These are phyloP conservation scores for Temnothorax curvispinosus DNA, from an alignment of 1,140 invertebrate species.

Conservation along the genomic window DNA sequence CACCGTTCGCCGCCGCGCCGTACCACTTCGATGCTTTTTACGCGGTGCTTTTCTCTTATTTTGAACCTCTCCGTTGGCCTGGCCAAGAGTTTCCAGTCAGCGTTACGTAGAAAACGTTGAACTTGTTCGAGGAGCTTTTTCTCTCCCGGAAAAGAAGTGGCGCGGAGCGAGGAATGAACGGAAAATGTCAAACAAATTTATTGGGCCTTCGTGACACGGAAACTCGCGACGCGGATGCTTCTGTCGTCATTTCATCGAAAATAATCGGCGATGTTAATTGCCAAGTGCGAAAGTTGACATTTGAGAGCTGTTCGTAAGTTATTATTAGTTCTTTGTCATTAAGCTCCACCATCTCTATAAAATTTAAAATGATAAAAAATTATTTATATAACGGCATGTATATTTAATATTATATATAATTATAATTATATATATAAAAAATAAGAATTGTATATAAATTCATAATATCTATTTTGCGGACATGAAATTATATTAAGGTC, in stretches of 20 bases:
- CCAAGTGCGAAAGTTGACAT: background rate
- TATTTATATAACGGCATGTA: background rate
- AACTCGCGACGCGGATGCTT: background rate
- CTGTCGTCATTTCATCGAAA: background rate
- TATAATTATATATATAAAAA: background rate
- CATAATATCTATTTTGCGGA: background rate
- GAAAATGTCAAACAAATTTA: slow-evolving; percentile 62
- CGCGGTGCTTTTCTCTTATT: slow-evolving; percentile 77
- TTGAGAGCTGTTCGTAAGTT: background rate
- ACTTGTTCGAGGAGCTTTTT: slow-evolving; percentile 76
- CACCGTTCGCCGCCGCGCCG: slow-evolving; percentile 49
- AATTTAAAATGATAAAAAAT: background rate
- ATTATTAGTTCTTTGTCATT: background rate
- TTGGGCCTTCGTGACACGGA: slow-evolving; percentile 29
- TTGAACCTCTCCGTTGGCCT: slow-evolving; percentile 74
- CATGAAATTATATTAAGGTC: background rate
- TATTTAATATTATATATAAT: background rate
- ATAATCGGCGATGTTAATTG: slow-evolving; percentile 5
- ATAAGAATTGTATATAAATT: background rate
- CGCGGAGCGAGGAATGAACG: slow-evolving; percentile 38
- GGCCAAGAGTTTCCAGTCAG: slow-evolving; percentile 78
- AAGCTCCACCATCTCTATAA: background rate
- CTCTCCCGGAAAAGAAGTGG: slow-evolving; percentile 61
- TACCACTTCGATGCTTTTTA: slow-evolving; percentile 77
- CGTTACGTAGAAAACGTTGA: slow-evolving; percentile 79